phyloP scores from a whole-genome alignment of 2,888 invertebrate genomes.

The Philaethria dido region DNA sequence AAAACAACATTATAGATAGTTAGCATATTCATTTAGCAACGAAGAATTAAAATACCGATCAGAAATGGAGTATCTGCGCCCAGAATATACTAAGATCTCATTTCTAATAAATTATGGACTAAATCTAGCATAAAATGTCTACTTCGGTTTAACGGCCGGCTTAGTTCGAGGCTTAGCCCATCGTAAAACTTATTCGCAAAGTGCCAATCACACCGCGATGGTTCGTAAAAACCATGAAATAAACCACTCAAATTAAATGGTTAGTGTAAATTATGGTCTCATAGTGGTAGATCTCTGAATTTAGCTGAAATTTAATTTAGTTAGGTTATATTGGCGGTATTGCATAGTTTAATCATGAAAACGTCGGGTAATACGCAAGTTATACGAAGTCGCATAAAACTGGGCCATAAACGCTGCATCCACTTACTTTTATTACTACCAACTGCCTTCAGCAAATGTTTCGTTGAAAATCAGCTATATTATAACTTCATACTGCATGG shows the following conservation, averaged over 20 bases:
- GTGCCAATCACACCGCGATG: conserved; percentile 59
- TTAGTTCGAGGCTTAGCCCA: conserved; percentile 47
- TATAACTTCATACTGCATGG: conserved; percentile 55
- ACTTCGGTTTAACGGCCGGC: conserved; percentile 47
- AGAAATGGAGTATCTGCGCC: background rate
- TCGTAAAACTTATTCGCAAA: conserved; percentile 55
- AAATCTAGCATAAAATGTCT: conserved; percentile 45
- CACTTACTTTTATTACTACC: conserved; percentile 69
- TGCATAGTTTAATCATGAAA: conserved; percentile 67
- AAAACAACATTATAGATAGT: background rate
- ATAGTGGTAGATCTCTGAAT: conserved; percentile 52
- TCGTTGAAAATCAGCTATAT: conserved; percentile 58
- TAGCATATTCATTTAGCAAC: background rate
- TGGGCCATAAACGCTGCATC: conserved; percentile 66
- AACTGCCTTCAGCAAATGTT: conserved; percentile 54
- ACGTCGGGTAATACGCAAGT: conserved; percentile 57
- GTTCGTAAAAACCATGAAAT: conserved; percentile 52
- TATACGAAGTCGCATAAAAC: conserved; percentile 70
- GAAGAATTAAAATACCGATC: background rate
- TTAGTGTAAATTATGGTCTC: conserved; percentile 55
- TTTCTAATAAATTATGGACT: conserved; percentile 46
- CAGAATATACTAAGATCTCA: conserved; percentile 39
- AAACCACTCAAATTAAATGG: conserved; percentile 61
- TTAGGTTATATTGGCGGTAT: conserved; percentile 56
- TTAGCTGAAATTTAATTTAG: conserved; percentile 66